These are phyloP conservation scores for Axis porcinus DNA, from an alignment of 2,113 vertebrate genomes.

Conservation along the genomic window DNA sequence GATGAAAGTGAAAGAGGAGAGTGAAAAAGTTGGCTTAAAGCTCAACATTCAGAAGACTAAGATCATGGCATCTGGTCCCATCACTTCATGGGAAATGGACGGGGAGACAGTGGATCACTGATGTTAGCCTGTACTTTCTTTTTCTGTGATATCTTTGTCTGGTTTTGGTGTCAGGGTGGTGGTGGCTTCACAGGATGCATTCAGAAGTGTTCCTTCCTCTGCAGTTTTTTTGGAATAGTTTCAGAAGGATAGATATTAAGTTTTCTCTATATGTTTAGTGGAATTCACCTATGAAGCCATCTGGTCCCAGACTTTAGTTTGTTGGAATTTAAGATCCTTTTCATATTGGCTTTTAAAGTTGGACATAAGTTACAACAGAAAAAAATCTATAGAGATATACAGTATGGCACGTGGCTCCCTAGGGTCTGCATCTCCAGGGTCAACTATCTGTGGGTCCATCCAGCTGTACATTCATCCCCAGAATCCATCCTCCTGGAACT, in stretches of 20 bases:
- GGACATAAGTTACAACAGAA: constrained; percentile 13
- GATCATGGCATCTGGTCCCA: too few relatives aligned
- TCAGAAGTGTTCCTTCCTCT: background rate
- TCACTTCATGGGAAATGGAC: too few relatives aligned
- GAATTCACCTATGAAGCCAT: background rate
- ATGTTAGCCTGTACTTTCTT: background rate
- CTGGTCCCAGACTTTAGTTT: background rate
- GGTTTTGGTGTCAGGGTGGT: background rate
- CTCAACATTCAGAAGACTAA: too few relatives aligned
- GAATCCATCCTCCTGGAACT: background rate
- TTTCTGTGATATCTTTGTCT: background rate
- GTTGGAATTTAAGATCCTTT: background rate
- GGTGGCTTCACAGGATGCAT: background rate
- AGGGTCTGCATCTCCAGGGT: background rate
- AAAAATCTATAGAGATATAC: background rate
- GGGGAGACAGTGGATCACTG: background rate
- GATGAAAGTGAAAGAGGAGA: too few relatives aligned
- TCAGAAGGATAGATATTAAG: background rate
- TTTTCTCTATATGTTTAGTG: background rate
- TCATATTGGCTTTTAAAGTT: background rate
- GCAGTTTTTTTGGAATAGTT: background rate
- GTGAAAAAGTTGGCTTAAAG: too few relatives aligned
- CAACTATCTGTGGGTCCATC: background rate
- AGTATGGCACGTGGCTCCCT: background rate
- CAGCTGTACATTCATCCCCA: background rate